Evolutionary conservation across 2,888 invertebrate species (phyloP).

Genomic region (Zaprionus obscuricornis): DNA sequence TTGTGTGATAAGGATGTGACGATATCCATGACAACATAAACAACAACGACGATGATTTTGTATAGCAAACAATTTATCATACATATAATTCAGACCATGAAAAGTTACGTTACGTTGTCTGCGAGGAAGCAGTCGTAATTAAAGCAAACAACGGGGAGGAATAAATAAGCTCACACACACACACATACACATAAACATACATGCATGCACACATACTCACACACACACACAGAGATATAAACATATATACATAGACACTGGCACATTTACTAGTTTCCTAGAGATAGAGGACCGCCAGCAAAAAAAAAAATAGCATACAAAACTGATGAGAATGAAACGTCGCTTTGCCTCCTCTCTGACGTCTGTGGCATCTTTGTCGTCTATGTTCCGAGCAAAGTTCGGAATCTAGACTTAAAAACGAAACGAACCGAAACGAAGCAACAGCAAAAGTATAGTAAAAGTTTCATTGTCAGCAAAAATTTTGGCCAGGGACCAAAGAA

Average conservation of each 20-base stretch:
- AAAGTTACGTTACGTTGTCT: conserved; percentile 24
- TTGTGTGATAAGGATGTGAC: conserved; percentile 3
- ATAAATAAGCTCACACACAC: conserved; percentile 39
- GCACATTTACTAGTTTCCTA: conserved; percentile 25
- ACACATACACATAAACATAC: conserved; percentile 7
- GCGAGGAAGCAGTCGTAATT: conserved; percentile 57
- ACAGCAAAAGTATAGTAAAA: conserved; percentile 16
- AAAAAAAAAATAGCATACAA: conserved; percentile 8
- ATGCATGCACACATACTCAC: not conserved
- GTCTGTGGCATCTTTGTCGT: conserved; percentile 3
- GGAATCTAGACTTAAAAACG: conserved; percentile 23
- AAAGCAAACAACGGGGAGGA: conserved; percentile 59
- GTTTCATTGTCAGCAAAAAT: conserved; percentile 58
- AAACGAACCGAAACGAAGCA: conserved; percentile 18
- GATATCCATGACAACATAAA: conserved; percentile 31
- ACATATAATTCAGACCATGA: conserved; percentile 55
- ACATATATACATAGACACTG: no score
- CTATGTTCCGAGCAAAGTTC: not conserved
- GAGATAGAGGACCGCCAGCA: conserved; percentile 17
- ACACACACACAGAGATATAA: not conserved
- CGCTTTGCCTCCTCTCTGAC: no score
- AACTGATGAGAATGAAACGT: conserved; percentile 11
- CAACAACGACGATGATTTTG: conserved; percentile 49
- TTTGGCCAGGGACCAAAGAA: not conserved
- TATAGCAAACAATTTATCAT: conserved; percentile 65